These are phyloP conservation scores for Aspidoscelis tigris DNA, from an alignment of 2,113 vertebrate species.

Conservation along the genomic window DNA sequence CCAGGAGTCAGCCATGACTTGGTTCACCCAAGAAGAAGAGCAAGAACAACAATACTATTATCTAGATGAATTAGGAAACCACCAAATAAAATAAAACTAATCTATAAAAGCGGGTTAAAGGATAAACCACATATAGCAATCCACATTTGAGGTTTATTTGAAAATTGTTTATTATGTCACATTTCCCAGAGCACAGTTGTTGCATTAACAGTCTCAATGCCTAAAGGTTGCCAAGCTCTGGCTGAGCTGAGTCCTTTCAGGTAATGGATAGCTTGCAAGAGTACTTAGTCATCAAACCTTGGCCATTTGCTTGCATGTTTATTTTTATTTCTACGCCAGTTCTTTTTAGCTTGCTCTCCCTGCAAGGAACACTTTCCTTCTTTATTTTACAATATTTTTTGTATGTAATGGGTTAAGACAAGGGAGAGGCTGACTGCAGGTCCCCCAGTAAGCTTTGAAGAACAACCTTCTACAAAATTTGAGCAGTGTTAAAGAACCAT, in stretches of 20 bases:
- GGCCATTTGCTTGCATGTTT: neutral
- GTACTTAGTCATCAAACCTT: neutral
- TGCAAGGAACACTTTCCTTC: neutral
- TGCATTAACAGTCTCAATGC: neutral
- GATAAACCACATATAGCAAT: neutral
- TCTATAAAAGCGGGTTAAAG: too few species aligned
- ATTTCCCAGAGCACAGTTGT: neutral
- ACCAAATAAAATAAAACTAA: too few species aligned
- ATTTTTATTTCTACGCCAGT: neutral
- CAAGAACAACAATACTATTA: too few species aligned
- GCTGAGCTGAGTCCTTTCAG: neutral
- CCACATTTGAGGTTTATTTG: neutral
- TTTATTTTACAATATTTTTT: neutral
- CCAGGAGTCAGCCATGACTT: too few species aligned
- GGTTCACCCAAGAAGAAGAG: too few species aligned
- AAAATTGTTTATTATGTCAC: neutral
- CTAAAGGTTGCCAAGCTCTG: neutral
- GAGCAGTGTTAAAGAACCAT: neutral
- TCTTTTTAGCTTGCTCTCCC: neutral
- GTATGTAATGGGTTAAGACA: neutral
- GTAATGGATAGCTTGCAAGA: neutral
- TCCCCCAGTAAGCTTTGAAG: neutral
- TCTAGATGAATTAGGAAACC: too few species aligned
- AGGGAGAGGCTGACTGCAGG: neutral
- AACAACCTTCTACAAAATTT: neutral